Base-by-base conservation (phyloP, 2,888 invertebrate species). In the Camponotus fellah region DNA sequence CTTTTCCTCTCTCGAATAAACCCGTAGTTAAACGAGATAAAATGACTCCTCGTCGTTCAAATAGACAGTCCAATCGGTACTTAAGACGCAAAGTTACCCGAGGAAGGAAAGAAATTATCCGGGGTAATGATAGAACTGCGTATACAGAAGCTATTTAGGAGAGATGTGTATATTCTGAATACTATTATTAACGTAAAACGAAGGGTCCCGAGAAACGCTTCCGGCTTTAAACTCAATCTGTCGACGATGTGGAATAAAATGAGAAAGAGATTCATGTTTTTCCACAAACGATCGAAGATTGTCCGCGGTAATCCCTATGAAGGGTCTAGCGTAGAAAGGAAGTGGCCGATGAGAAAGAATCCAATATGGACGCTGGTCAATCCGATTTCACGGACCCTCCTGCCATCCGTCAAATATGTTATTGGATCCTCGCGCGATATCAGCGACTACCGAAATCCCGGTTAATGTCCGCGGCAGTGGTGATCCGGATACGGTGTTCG, bases 281-380 rank as follows among this genome's bases (percentile, higher is more conserved):
- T 76, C 53, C 65, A 53, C 60, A 56, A 83, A 66, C 58, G 77
- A 79, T 77, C 84, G 69, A 65, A 66, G 66, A 53, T 74, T 62
- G 76, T 90, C 87, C 74, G 58, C 34, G 85, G 86, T 90, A 90
- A 90, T 90, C 90, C 88, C 49, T 56, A 32, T 49, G 82, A 66
- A 69, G 86, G 82, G 82, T 72, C 53, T 74, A 58, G 46, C 58
- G 65, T 68, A 83, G 82, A 66, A 87, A 87, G 82, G 84, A 83
- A 86, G 80, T 56, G 53, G 53, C 65, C 87, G 68, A 76, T 84
- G 72, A 82, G 82, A 84, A 84, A 62, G 84, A 82, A 87, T 85
- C 92, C 93, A 93, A 94, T 94, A 94, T 93, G 93, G 92, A 92
- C 90, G 91, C 83, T 89, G 94, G 93, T 94, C 94, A 94, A 94